phyloP scores from a whole-genome alignment of 2,888 invertebrate genomes.

The Epinotia nisella region DNA sequence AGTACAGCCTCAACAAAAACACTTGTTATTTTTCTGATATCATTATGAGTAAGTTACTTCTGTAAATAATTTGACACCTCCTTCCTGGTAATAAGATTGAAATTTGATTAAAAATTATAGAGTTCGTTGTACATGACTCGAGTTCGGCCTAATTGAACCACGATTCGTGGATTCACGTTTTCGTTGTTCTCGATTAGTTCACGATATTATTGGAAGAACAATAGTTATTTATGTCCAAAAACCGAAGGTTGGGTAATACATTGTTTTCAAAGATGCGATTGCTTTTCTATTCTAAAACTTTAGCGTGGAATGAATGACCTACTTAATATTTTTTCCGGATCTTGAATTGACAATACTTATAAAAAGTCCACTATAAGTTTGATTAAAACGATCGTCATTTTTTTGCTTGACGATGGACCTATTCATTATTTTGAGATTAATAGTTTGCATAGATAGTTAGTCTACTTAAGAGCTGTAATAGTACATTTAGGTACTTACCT shows the following conservation, averaged over 20 bases:
- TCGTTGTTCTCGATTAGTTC: constrained; percentile 36
- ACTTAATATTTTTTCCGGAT: neutral
- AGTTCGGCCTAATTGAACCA: constrained; percentile 34
- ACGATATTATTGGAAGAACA: constrained; percentile 36
- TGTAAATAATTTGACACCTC: neutral
- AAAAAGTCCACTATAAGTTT: no score
- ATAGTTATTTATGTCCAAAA: constrained; percentile 30
- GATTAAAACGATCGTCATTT: no score
- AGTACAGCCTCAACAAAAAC: neutral
- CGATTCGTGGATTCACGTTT: constrained; percentile 42
- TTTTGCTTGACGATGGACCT: no score
- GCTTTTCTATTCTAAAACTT: constrained; percentile 9
- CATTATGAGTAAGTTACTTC: neutral
- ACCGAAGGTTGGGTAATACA: constrained; percentile 20
- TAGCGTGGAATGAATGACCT: neutral
- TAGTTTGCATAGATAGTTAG: no score
- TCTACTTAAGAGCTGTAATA: no score
- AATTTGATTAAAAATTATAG: neutral
- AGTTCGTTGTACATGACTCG: constrained; percentile 6
- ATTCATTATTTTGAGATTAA: no score
- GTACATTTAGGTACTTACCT: no score
- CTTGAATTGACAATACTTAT: neutral
- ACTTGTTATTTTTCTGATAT: neutral
- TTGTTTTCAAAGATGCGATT: constrained; percentile 2
- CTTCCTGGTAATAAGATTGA: neutral